Evolutionary conservation across 2,113 vertebrate genomes (phyloP).

Genomic region (Thalassoma bifasciatum): DNA sequence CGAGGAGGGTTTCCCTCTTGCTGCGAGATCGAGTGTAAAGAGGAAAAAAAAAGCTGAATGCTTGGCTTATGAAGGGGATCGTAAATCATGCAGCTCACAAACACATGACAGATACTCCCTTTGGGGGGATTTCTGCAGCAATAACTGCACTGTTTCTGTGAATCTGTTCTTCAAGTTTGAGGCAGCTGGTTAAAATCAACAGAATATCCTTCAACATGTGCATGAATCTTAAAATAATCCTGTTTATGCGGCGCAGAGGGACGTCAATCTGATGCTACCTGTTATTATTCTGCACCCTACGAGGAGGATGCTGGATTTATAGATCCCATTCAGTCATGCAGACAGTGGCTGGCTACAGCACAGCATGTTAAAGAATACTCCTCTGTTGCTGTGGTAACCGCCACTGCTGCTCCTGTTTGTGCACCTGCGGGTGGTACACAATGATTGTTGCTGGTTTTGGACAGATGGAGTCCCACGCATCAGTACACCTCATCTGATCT

Average conservation of each 20-base stretch:
- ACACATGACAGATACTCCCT: background rate
- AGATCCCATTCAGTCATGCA: constrained; percentile 15
- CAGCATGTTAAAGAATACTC: constrained; percentile 20
- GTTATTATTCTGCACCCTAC: background rate
- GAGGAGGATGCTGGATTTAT: constrained; percentile 7
- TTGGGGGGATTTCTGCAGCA: background rate
- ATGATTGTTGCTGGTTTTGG: constrained; percentile 19
- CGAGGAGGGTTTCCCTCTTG: background rate
- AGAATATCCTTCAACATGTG: background rate
- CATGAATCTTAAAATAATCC: background rate
- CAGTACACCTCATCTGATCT: constrained; percentile 8
- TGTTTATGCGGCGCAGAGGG: no score
- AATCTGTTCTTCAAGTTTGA: background rate
- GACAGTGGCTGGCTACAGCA: background rate
- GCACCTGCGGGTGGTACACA: constrained; percentile 28
- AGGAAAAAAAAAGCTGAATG: background rate
- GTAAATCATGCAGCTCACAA: constrained; percentile 1
- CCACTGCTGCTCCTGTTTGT: background rate
- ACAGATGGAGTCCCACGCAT: constrained; percentile 43
- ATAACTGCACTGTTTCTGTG: background rate
- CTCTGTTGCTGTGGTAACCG: constrained; percentile 62
- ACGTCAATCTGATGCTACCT: background rate
- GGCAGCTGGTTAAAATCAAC: background rate
- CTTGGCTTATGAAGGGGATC: background rate
- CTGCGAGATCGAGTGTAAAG: background rate